These are phyloP conservation scores for Casuarius casuarius DNA, from an alignment of 2,113 vertebrate genomes.

Conservation along the genomic window DNA sequence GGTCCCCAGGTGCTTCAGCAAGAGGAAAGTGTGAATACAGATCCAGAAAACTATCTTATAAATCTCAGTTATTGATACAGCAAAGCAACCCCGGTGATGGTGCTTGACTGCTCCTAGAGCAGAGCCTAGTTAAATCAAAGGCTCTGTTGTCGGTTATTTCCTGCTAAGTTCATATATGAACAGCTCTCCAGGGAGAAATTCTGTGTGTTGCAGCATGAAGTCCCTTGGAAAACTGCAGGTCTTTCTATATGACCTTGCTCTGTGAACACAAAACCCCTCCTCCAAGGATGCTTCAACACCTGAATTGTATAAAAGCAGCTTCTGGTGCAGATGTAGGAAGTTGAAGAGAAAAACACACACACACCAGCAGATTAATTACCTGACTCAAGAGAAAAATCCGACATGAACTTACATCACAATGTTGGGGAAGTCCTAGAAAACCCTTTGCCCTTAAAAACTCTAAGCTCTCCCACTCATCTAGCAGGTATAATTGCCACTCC, in stretches of 20 bases:
- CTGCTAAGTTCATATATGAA: not conserved
- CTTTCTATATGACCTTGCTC: not conserved
- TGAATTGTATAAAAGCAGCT: not conserved
- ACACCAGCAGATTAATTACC: not conserved
- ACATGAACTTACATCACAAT: not conserved
- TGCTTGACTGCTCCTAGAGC: not conserved
- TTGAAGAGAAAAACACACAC: not conserved
- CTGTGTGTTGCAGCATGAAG: not conserved
- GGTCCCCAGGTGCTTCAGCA: not conserved
- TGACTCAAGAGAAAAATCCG: not conserved
- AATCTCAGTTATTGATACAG: not conserved
- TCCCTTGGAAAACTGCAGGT: not conserved
- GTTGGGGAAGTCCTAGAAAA: not conserved
- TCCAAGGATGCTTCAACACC: not conserved
- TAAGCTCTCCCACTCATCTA: not conserved
- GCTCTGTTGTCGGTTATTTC: not conserved
- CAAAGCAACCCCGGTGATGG: not conserved
- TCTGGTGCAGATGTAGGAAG: not conserved
- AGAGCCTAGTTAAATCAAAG: not conserved
- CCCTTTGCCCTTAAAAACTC: not conserved
- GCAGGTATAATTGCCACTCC: not conserved
- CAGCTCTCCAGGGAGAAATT: not conserved
- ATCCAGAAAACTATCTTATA: not conserved
- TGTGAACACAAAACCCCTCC: not conserved
- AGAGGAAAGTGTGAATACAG: not conserved